phyloP scores from a whole-genome alignment of 1,140 invertebrate genomes.

The Mylabris phalerata region DNA sequence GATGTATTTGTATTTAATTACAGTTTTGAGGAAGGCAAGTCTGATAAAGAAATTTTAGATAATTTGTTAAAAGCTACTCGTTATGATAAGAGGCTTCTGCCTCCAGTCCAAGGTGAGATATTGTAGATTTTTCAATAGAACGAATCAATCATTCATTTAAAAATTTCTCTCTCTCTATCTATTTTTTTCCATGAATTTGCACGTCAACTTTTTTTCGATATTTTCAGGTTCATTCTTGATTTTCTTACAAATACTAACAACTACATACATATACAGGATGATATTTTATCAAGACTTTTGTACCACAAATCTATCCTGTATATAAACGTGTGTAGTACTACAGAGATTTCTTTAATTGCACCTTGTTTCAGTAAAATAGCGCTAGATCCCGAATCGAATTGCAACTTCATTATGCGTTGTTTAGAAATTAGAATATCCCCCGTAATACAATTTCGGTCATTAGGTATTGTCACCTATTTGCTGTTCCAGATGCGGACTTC shows the following conservation, averaged over 20 bases:
- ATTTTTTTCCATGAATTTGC: neutral
- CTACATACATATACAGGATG: no score
- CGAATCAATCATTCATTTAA: neutral
- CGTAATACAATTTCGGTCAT: no score
- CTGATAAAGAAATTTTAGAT: constrained; percentile 83
- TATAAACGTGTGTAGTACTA: no score
- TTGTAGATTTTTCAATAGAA: neutral
- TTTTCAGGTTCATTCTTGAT: no score
- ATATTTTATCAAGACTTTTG: no score
- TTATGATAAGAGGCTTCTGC: constrained; percentile 80
- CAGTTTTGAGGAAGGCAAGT: constrained; percentile 81
- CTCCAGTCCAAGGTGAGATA: constrained; percentile 72
- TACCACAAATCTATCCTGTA: no score
- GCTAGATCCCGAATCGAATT: no score
- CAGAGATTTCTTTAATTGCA: no score
- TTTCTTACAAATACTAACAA: no score
- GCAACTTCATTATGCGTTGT: constrained; percentile 1
- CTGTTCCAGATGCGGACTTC: constrained; percentile 81
- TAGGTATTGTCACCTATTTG: constrained; percentile 27
- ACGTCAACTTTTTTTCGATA: constrained; percentile 23
- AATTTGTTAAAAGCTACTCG: constrained; percentile 69
- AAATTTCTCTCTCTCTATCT: neutral
- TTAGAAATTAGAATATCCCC: no score
- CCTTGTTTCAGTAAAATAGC: no score
- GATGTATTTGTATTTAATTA: constrained; percentile 36